phyloP scores from a whole-genome alignment of 2,797 vertebrate genomes.

The Mastacembelus armatus region DNA sequence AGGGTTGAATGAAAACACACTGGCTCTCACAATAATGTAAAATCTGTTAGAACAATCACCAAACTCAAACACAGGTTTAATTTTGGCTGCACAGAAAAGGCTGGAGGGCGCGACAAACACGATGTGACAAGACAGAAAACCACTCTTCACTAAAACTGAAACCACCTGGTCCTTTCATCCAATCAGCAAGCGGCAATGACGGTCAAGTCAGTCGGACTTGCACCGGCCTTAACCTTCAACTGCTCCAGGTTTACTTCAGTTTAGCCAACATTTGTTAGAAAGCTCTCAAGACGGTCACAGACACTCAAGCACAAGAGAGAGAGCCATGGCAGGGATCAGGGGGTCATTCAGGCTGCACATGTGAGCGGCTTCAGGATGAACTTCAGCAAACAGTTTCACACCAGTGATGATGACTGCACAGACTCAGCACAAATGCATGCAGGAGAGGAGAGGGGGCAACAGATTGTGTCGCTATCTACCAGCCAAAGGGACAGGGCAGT shows the following conservation, averaged over 20 bases:
- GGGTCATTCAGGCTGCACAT: constrained; percentile 70
- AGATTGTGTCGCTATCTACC: constrained; percentile 85
- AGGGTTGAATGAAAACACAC: constrained; percentile 29
- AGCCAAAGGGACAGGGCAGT: constrained; percentile 50
- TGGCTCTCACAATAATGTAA: constrained; percentile 41
- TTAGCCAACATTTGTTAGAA: constrained; percentile 58
- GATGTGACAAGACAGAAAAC: constrained; percentile 64
- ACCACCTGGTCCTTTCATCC: constrained; percentile 43
- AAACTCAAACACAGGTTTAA: constrained; percentile 8
- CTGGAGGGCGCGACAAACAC: constrained; percentile 46
- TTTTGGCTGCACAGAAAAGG: constrained; percentile 16
- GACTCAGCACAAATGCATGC: constrained; percentile 74
- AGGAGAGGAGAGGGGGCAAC: constrained; percentile 48
- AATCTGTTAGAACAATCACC: constrained; percentile 30
- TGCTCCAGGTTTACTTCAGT: constrained; percentile 47
- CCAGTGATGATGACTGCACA: constrained; percentile 64
- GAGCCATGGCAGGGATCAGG: constrained; percentile 33
- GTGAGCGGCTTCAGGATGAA: constrained; percentile 67
- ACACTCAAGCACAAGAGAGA: constrained; percentile 50
- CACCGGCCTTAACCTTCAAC: constrained; percentile 58
- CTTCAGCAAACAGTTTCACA: constrained; percentile 63
- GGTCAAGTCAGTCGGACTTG: constrained; percentile 60
- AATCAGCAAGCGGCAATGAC: constrained; percentile 44
- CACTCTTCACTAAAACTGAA: constrained; percentile 41
- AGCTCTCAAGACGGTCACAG: constrained; percentile 45